Evolutionary conservation across 2,888 invertebrate species (phyloP).

Genomic region (Glomeris marginata): DNA sequence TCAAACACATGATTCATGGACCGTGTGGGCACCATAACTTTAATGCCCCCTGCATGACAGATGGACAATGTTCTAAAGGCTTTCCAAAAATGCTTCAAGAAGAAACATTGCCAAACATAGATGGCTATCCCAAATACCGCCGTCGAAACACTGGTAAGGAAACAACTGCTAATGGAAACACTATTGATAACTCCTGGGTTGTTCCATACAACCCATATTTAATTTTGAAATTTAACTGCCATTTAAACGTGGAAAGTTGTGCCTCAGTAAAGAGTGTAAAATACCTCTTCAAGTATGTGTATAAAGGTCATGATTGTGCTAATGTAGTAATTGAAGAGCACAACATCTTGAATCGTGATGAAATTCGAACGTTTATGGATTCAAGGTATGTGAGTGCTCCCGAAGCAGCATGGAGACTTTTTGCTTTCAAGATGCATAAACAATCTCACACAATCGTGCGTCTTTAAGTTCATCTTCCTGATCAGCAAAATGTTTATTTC

Average conservation of each 20-base stretch:
- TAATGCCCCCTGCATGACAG: conserved; percentile 27
- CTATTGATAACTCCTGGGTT: conserved; percentile 13
- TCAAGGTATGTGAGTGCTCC: conserved; percentile 26
- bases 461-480: conserved; percentile 23
- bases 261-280: conserved; percentile 30
- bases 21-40: conserved; percentile 27
- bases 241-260: conserved; percentile 23
- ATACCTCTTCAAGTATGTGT: conserved; percentile 24
- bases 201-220: conserved; percentile 17
- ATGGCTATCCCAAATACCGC: conserved; percentile 27
- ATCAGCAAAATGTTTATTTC: conserved; percentile 25
- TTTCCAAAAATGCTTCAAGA: conserved; percentile 24
- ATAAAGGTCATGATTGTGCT: conserved; percentile 18
- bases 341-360: not conserved
- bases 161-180: not conserved
- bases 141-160: conserved; percentile 16
- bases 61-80: conserved; percentile 28
- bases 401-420: conserved; percentile 27
- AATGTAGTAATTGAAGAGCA: conserved; percentile 3
- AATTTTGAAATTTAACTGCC: conserved; percentile 19
- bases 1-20: conserved; percentile 28
- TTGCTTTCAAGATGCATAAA: conserved; percentile 23
- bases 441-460: conserved; percentile 22
- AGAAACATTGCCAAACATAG: conserved; percentile 21
- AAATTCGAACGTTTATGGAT: conserved; percentile 20